These are phyloP conservation scores for Blastobasis lacticolella DNA, from an alignment of 2,888 invertebrate genomes.

Conservation along the genomic window DNA sequence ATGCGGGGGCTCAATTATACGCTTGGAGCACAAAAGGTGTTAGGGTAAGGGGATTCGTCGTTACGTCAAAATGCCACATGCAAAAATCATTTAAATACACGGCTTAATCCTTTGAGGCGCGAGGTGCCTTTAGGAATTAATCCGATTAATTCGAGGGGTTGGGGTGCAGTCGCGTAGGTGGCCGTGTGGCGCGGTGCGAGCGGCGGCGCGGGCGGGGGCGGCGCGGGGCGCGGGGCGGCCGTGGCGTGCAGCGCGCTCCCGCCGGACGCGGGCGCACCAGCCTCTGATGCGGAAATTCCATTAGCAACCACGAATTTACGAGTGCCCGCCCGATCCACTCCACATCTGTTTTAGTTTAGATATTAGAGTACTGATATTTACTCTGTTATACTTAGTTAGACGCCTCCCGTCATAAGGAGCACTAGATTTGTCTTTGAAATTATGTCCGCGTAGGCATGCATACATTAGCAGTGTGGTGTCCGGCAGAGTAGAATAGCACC, in stretches of 20 bases:
- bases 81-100: constrained; percentile 56
- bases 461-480: too few species aligned
- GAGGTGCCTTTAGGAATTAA: constrained; percentile 54
- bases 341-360: constrained; percentile 31
- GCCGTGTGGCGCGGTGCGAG: neutral
- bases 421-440: too few species aligned
- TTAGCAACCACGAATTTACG: constrained; percentile 53
- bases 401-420: too few species aligned
- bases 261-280: constrained; percentile 25
- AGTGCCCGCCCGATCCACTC: constrained; percentile 31
- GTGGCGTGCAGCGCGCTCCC: constrained; percentile 13
- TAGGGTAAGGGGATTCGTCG: constrained; percentile 37
- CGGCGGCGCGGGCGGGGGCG: too few species aligned
- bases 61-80: constrained; percentile 54
- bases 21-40: constrained; percentile 39
- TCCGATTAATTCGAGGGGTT: constrained; percentile 51
- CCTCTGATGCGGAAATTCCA: constrained; percentile 57
- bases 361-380: constrained; percentile 17
- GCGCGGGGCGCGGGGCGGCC: too few species aligned
- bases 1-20: constrained; percentile 34
- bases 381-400: too few species aligned
- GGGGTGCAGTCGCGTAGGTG: constrained; percentile 8
- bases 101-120: constrained; percentile 35
- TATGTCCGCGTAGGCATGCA: too few species aligned
- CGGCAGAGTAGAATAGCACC: too few species aligned